Conservation (phyloP, 2,113 vertebrate species). For the Cebus imitator region DNA sequence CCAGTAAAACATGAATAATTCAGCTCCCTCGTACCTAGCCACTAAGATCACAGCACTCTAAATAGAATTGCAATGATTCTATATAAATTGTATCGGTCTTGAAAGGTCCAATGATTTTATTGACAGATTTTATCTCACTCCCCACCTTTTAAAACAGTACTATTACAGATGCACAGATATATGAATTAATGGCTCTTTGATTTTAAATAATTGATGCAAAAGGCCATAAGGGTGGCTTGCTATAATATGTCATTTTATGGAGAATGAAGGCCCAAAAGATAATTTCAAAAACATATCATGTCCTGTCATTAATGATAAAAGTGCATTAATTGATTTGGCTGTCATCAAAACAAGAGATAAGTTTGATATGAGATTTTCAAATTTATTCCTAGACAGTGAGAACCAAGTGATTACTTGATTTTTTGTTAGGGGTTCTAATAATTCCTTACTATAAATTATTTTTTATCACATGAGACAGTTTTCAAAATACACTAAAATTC, state of each 20-base stretch:
- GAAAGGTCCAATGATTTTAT: constrained; percentile 67
- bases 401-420: neutral
- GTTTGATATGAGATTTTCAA: neutral
- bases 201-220: constrained; percentile 72
- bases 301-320: constrained; percentile 39
- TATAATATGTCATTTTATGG: constrained; percentile 49
- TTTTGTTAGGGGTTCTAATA: neutral
- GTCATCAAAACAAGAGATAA: neutral
- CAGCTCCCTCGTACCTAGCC: constrained; percentile 29
- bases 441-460: neutral
- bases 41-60: constrained; percentile 75
- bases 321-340: constrained; percentile 17
- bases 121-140: constrained; percentile 50
- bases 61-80: constrained; percentile 71
- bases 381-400: neutral
- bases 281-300: constrained; percentile 18
- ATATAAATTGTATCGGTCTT: constrained; percentile 68
- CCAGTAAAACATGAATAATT: constrained; percentile 79
- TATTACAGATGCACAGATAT: neutral
- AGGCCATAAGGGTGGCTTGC: neutral
- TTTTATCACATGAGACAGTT: neutral
- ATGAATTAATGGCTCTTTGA: constrained; percentile 68
- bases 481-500: constrained; percentile 26
- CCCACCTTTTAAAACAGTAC: constrained; percentile 52
- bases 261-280: neutral